Base-by-base conservation (phyloP, 2,888 invertebrate genomes). In the Epistrophe grossulariae region DNA sequence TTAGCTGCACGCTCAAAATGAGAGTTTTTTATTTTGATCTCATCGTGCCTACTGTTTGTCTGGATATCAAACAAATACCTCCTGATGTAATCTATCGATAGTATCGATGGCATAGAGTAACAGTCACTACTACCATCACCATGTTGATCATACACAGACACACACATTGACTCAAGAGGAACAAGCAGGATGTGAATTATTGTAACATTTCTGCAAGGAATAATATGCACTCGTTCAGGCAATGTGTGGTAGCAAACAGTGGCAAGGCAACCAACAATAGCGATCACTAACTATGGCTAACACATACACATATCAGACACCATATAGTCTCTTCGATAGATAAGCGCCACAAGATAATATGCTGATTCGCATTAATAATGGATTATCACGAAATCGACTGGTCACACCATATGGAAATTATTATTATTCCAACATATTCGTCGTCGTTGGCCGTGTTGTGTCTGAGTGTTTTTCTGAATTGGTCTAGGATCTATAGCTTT, bases 351-450 rank as follows among this genome's bases (percentile, higher is more conserved):
- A 89, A 89, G 90, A 90, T 89, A 90, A 90, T 91, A 92, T 92
- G 92, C 92, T 93, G 93, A 93, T 93, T 92, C 92, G 93, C 92
- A 92, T 92, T 92, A 92, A 93, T 92, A 92, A 92, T 92, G 92
- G 92, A 92, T 92, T 93, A 92, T 92, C 92, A 92, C 92, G 92
- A 92, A 90, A 90, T 90, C 91, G 90, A 89, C 89, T 91, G 90
- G 89, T 89, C 90, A 89, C 89, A 89, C 89, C 85, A 87, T 88
- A 88, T 88, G 84, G 88, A 88, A 88, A 88, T 88, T 88, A 88
- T 88, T 88, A 88, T 87, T 87, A 82, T 87, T 74, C 82, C 83
- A 87, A 82, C 82, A 82, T 82, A 82, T 85, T 81, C 80, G 24
- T 24, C 80, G 24, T 24, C 24, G 71, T 52, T 13, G 73, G 52